Base-by-base conservation (phyloP, 2,113 vertebrate species). In the Sebastes schlegelii region DNA sequence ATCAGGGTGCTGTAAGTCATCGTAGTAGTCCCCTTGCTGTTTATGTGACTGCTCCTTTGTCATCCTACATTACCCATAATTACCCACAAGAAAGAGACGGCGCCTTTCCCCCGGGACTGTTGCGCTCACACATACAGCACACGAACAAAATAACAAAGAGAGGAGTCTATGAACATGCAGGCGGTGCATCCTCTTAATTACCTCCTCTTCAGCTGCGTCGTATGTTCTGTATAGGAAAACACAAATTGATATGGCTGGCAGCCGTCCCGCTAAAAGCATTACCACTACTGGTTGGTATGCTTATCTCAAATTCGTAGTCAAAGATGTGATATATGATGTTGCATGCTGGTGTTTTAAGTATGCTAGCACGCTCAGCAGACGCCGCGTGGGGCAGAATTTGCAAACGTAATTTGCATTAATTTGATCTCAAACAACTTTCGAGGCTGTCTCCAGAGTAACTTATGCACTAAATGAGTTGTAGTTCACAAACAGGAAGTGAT, bases 31-130 rank as follows among this genome's bases (percentile, higher is more conserved):
- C 72, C 57, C 86, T 77, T 85, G 61, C 83, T 83, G 58, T 82
- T 85, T 76, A 21, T 77, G 84, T 74, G 46, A 49, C 71, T 54
- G 79, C 82, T 88, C 88, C 51, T 86, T 89, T 94, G 93, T 93
- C 93, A 93, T 88, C 83, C 87, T 86, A 85, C 89, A 93, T 95
- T 91, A 93, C 84, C 90, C 83, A 78, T 93, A 93, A 94, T 94
- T 94, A 92, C 77, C 89, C 80, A 88, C 83, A 86, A 84, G 81
- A 83, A 81, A 83, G 82, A 92, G 79, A 85, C 74, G 68, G 83
- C 64, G 40, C 72, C 64, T 16, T 66, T 89, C 90, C 84, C 89
- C 54, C 14, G 86, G 86, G 90, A 89, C 63, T 70, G 63, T 76
- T 14, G 61, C 21, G 2, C 86, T 63, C 83, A 61, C 58, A 78